Evolutionary conservation across 2,797 vertebrate genomes (phyloP).

Genomic region (Anabas testudineus): DNA sequence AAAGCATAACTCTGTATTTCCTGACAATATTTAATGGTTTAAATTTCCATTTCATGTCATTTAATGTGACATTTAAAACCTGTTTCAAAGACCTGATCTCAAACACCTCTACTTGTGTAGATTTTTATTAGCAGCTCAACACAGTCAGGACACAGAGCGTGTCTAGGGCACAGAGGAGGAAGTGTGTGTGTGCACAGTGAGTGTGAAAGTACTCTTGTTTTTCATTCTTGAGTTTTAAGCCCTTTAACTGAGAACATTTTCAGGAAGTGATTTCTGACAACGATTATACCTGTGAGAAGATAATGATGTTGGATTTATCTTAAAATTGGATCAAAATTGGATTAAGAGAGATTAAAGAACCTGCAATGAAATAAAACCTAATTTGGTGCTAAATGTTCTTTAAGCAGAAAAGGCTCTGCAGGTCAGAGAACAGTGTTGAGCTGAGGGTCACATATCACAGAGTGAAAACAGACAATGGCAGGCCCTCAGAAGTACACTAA

Average conservation of each 20-base stretch:
- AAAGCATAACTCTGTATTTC: not conserved
- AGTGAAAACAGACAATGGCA: slow-evolving; percentile 34
- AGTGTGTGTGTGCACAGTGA: slow-evolving; percentile 9
- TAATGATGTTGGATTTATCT: not conserved
- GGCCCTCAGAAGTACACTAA: slow-evolving; percentile 40
- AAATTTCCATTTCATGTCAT: too few relatives aligned
- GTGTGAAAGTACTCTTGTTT: slow-evolving; percentile 6
- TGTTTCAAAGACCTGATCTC: not conserved
- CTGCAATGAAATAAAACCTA: not conserved
- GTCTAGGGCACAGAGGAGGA: slow-evolving; percentile 35
- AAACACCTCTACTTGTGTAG: not conserved
- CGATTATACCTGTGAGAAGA: not conserved
- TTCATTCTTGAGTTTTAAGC: slow-evolving; percentile 8
- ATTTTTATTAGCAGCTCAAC: slow-evolving; percentile 1
- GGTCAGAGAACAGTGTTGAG: not conserved
- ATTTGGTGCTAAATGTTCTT: not conserved
- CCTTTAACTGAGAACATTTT: not conserved
- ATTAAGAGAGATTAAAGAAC: not conserved
- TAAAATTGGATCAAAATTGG: not conserved
- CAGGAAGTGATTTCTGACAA: not conserved
- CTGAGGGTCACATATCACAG: slow-evolving; percentile 10
- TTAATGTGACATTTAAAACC: not conserved
- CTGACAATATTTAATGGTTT: too few relatives aligned
- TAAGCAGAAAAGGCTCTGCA: not conserved
- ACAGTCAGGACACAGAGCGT: slow-evolving; percentile 5